These are phyloP conservation scores for Trissolcus japonicus DNA, from an alignment of 2,888 invertebrate species.

Conservation along the genomic window DNA sequence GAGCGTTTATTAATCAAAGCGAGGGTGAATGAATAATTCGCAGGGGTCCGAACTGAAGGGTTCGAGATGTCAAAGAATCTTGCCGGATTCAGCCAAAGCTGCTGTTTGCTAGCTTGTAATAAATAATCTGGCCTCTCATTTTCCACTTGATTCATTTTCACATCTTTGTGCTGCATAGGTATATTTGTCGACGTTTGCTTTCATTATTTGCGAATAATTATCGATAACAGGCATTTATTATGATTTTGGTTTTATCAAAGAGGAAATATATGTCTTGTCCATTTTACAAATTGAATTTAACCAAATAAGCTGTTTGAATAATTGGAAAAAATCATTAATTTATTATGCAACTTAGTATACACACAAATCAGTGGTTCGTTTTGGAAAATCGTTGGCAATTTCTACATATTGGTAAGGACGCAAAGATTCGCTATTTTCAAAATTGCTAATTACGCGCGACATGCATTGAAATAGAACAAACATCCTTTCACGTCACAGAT, in stretches of 20 bases:
- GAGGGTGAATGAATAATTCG: conserved; percentile 30
- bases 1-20: conserved; percentile 39
- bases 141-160: background rate
- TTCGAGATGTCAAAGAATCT: conserved; percentile 23
- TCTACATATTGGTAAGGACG: too few species aligned
- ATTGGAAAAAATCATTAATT: too few species aligned
- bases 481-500: conserved; percentile 14
- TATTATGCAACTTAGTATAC: too few species aligned
- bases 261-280: too few species aligned
- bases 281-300: too few species aligned
- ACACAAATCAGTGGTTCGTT: too few species aligned
- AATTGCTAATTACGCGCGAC: conserved; percentile 26
- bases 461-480: conserved; percentile 22
- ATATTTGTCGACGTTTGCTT: background rate
- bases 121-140: background rate
- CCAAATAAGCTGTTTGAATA: too few species aligned
- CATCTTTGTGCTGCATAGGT: too few species aligned
- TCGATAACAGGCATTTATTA: too few species aligned
- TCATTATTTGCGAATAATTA: too few species aligned
- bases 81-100: background rate
- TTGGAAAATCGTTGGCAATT: too few species aligned
- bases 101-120: background rate
- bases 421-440: background rate
- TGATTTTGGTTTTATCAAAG: too few species aligned
- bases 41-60: conserved; percentile 22